Evolutionary conservation across 1,140 invertebrate species (phyloP).

Genomic region (Hormaphis cornu): DNA sequence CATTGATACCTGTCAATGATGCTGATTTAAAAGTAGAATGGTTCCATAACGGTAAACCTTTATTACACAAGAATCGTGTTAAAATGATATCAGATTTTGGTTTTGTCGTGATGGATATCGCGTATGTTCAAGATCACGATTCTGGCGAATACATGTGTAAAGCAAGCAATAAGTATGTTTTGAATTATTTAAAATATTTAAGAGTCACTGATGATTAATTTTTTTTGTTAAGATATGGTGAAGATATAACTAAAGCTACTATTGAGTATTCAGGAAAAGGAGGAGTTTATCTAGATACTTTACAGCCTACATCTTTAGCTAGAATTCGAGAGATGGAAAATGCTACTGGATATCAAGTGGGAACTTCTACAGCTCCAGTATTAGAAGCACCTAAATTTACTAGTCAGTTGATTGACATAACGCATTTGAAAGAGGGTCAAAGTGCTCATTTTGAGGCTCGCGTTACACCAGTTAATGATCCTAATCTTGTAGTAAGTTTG

Average conservation of each 20-base stretch:
- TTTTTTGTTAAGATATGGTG: constrained; percentile 54
- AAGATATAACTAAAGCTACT: constrained; percentile 74
- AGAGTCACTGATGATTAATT: background rate
- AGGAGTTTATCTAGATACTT: constrained; percentile 82
- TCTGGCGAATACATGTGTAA: constrained; percentile 85
- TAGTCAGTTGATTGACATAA: constrained; percentile 73
- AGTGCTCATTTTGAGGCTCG: constrained; percentile 88
- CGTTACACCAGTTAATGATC: constrained; percentile 82
- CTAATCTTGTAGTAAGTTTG: constrained; percentile 57
- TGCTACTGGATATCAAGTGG: constrained; percentile 50
- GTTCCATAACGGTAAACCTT: constrained; percentile 83
- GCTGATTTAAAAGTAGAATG: constrained; percentile 90
- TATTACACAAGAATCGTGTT: constrained; percentile 80
- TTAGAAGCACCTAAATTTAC: constrained; percentile 80
- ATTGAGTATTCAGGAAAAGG: constrained; percentile 74
- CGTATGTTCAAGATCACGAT: constrained; percentile 87
- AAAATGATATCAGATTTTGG: constrained; percentile 94
- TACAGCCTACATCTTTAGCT: constrained; percentile 88
- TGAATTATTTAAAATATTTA: constrained; percentile 33
- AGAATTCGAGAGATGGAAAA: constrained; percentile 75
- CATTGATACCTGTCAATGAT: constrained; percentile 82
- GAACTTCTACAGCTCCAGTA: constrained; percentile 53
- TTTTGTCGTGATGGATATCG: constrained; percentile 89
- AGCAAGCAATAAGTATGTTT: constrained; percentile 63
- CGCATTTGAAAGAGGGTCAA: constrained; percentile 79